Evolutionary conservation across 1,140 invertebrate genomes (phyloP).

Genomic region (Coenobita brevimanus): DNA sequence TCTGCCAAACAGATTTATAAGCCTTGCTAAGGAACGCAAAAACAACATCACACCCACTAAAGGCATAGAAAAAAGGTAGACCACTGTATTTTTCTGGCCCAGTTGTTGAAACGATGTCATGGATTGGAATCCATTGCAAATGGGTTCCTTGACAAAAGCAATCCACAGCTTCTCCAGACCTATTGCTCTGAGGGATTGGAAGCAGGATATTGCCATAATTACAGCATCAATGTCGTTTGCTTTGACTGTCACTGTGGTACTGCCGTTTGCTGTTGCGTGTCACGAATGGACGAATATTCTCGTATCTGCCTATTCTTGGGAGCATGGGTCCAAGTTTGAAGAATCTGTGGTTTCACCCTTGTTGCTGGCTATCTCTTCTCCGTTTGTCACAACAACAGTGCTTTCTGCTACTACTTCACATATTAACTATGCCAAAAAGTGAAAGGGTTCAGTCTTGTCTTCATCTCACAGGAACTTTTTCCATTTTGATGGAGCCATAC

Average conservation of each 20-base stretch:
- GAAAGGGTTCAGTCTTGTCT: constrained; percentile 70
- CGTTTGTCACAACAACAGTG: constrained; percentile 59
- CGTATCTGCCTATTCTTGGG: constrained; percentile 67
- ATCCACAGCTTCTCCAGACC: constrained; percentile 69
- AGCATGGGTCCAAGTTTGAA: constrained; percentile 40
- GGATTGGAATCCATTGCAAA: constrained; percentile 67
- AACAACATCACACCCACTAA: constrained; percentile 67
- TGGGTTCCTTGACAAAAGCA: constrained; percentile 67
- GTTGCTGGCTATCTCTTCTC: constrained; percentile 53
- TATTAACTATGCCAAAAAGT: constrained; percentile 63
- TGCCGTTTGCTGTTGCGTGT: too few species aligned
- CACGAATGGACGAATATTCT: constrained; percentile 53
- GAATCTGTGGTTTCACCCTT: background rate
- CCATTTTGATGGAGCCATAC: constrained; percentile 66
- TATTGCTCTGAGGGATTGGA: constrained; percentile 43
- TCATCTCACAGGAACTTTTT: constrained; percentile 64
- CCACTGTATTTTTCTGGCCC: constrained; percentile 55
- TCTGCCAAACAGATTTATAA: constrained; percentile 25
- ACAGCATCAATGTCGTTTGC: constrained; percentile 68
- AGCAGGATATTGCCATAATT: constrained; percentile 52
- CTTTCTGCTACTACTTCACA: constrained; percentile 16
- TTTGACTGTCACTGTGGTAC: too few species aligned
- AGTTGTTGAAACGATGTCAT: constrained; percentile 56
- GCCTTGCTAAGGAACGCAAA: constrained; percentile 63
- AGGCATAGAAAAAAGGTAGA: too few species aligned